These are phyloP conservation scores for Phaethon lepturus DNA, from an alignment of 2,113 vertebrate species.

Conservation along the genomic window DNA sequence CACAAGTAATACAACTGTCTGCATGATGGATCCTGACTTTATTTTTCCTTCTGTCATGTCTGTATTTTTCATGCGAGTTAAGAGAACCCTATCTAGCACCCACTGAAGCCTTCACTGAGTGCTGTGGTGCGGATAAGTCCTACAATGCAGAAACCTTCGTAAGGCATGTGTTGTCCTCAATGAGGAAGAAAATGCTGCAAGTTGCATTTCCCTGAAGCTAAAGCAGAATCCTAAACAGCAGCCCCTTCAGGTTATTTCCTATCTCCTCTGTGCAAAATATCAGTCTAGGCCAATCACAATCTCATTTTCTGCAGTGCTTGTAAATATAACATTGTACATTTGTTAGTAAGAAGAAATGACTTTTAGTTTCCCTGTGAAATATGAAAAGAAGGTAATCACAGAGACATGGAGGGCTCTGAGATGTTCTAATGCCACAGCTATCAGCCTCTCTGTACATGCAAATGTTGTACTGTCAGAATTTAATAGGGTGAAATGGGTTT, in stretches of 20 bases:
- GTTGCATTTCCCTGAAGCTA: background rate
- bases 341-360: background rate
- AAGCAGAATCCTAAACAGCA: background rate
- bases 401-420: background rate
- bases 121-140: background rate
- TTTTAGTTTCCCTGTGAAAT: background rate
- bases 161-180: background rate
- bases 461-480: background rate
- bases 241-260: background rate
- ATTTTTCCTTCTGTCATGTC: background rate
- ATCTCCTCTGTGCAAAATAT: background rate
- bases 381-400: background rate
- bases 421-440: background rate
- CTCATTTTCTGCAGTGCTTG: background rate
- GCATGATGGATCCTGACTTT: background rate
- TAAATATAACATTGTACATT: background rate
- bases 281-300: background rate
- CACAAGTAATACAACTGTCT: background rate
- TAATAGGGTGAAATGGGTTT: constrained; percentile 21
- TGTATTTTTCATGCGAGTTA: background rate
- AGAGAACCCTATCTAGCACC: background rate
- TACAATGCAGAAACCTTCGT: background rate
- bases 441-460: background rate
- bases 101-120: background rate
- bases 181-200: background rate